phyloP scores from a whole-genome alignment of 2,888 invertebrate genomes.

The Tethea ocularis region DNA sequence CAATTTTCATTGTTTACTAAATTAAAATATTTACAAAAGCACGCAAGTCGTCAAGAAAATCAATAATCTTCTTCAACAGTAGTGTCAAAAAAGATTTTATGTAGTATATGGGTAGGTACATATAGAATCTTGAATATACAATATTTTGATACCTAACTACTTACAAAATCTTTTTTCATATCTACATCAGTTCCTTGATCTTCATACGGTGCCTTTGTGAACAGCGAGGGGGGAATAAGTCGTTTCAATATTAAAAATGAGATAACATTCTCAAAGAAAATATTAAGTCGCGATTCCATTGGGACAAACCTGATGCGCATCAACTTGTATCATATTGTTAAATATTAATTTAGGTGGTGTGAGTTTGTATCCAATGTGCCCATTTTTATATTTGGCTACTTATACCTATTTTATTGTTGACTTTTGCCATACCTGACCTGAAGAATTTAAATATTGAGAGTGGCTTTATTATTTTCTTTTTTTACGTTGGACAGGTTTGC shows the following conservation, averaged over 20 bases:
- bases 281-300: constrained; percentile 77
- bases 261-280: constrained; percentile 81
- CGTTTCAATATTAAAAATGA: constrained; percentile 79
- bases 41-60: too few relatives aligned
- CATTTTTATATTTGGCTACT: background rate
- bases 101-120: too few relatives aligned
- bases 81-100: too few relatives aligned
- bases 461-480: too few relatives aligned
- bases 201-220: constrained; percentile 65
- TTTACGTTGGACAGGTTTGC: too few relatives aligned
- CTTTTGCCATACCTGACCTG: too few relatives aligned
- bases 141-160: too few relatives aligned
- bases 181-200: constrained; percentile 23
- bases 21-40: too few relatives aligned
- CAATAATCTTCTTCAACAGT: too few relatives aligned
- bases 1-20: too few relatives aligned
- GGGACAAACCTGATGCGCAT: constrained; percentile 75
- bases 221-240: constrained; percentile 66
- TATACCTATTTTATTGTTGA: background rate
- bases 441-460: too few relatives aligned
- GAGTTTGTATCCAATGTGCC: constrained; percentile 58
- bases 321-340: constrained; percentile 77
- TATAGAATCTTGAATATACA: too few relatives aligned
- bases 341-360: constrained; percentile 73
- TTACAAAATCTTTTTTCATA: background rate